A percentile compares a stretch with the other conserved stretches of the same genome.
phyloP scores from a whole-genome alignment of 2,797 vertebrate genomes.

The Acanthornis magna region DNA sequence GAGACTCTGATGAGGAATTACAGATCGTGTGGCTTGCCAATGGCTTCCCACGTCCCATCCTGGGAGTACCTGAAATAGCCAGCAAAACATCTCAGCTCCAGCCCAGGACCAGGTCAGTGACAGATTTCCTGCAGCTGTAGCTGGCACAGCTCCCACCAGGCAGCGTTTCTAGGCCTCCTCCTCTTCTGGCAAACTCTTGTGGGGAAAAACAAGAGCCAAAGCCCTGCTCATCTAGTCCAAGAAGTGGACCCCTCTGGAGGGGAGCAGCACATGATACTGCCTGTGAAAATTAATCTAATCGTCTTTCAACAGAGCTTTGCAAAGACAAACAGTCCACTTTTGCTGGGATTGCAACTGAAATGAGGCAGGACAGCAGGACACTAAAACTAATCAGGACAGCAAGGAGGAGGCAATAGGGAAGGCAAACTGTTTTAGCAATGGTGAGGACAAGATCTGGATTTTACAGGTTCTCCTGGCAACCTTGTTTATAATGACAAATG shows the following conservation, averaged over 20 bases:
- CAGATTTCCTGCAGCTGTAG: conserved; percentile 22
- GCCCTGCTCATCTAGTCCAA: neutral
- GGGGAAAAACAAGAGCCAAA: neutral
- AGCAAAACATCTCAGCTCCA: neutral
- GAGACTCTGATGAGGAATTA: neutral
- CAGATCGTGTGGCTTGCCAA: neutral
- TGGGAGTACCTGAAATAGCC: conserved; percentile 1
- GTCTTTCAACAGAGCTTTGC: neutral
- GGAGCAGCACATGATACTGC: neutral
- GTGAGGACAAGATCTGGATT: neutral
- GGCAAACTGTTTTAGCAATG: neutral
- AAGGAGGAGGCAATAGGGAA: neutral
- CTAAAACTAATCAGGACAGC: neutral
- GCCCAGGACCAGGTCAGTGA: neutral
- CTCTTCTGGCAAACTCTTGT: conserved; percentile 14
- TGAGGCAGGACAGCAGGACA: neutral
- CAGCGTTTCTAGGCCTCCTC: neutral
- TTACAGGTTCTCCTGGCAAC: neutral
- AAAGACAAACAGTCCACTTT: neutral
- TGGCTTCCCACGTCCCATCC: neutral
- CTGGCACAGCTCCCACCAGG: conserved; percentile 4
- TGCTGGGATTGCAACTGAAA: neutral
- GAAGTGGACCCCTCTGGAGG: neutral
- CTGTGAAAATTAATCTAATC: neutral
- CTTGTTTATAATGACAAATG: neutral